A percentile compares a stretch with the other conserved stretches of the same genome.
These are phyloP conservation scores for Bedellia somnulentella DNA, from an alignment of 2,888 invertebrate species.

Conservation along the genomic window DNA sequence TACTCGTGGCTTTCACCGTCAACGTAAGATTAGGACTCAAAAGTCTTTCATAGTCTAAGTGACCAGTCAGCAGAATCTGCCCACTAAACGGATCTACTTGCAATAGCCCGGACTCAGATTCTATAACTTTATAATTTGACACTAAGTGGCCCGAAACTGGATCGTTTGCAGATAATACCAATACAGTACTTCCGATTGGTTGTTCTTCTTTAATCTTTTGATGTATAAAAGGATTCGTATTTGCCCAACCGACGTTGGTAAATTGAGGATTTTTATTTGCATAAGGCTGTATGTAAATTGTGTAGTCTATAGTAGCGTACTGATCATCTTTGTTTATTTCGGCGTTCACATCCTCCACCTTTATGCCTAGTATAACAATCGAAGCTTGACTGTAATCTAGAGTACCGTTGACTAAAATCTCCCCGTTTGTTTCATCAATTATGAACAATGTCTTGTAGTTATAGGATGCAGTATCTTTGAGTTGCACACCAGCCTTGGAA, in stretches of 20 bases:
- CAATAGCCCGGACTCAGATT: constrained; percentile 55
- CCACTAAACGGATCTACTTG: constrained; percentile 70
- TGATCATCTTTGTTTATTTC: constrained; percentile 66
- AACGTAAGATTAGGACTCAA: constrained; percentile 59
- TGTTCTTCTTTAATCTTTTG: constrained; percentile 75
- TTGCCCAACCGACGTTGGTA: constrained; percentile 71
- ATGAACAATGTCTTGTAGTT: constrained; percentile 69
- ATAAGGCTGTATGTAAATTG: constrained; percentile 76
- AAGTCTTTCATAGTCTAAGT: constrained; percentile 78
- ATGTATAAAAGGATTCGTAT: constrained; percentile 67
- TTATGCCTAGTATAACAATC: constrained; percentile 71
- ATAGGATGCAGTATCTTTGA: constrained; percentile 63
- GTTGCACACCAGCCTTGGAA: constrained; percentile 73
- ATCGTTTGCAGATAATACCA: constrained; percentile 71
- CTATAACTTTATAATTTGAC: constrained; percentile 61
- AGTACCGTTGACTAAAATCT: constrained; percentile 67
- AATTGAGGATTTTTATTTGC: constrained; percentile 77
- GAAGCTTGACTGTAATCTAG: constrained; percentile 75
- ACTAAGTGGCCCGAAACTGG: constrained; percentile 66
- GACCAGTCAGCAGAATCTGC: constrained; percentile 70
- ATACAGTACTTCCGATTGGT: constrained; percentile 70
- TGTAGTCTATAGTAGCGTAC: constrained; percentile 68
- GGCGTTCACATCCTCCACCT: constrained; percentile 72
- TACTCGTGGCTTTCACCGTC: constrained; percentile 58
- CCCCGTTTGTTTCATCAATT: constrained; percentile 70